Conservation (phyloP, 2,113 vertebrate species). For the Cercopithecus mona region DNA sequence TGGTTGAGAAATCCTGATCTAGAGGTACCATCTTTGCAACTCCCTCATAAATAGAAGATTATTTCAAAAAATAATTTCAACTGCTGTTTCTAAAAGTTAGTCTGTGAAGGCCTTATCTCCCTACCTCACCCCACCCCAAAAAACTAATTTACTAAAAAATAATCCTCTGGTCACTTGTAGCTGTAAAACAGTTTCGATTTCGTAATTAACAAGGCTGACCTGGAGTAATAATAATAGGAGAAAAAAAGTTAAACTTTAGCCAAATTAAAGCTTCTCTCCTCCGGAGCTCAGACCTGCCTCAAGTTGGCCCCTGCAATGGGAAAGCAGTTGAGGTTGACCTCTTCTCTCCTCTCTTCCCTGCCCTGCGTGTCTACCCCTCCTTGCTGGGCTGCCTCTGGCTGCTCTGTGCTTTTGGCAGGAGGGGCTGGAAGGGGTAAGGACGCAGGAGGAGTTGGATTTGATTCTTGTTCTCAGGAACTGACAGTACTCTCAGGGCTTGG, state of each 20-base stretch:
- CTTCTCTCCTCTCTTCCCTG: neutral
- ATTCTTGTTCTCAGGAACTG: neutral
- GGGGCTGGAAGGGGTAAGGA: neutral
- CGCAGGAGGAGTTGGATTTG: neutral
- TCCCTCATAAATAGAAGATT: neutral
- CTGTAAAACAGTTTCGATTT: constrained; percentile 1
- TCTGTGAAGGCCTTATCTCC: neutral
- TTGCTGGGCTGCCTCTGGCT: neutral
- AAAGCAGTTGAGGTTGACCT: neutral
- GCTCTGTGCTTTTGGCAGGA: neutral
- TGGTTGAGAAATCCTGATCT: neutral
- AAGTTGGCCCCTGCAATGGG: neutral
- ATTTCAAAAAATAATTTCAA: neutral
- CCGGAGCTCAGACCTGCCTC: neutral
- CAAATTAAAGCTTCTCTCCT: neutral
- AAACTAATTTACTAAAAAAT: neutral
- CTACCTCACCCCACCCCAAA: no score
- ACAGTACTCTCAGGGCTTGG: neutral
- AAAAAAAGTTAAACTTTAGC: neutral
- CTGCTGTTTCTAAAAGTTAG: neutral
- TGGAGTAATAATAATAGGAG: neutral
- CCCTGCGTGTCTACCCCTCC: neutral
- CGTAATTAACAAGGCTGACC: neutral
- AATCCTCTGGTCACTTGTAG: neutral
- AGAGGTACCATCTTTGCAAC: neutral